Base-by-base conservation (phyloP, 2,888 invertebrate genomes). In the Phaonia tiefii region DNA sequence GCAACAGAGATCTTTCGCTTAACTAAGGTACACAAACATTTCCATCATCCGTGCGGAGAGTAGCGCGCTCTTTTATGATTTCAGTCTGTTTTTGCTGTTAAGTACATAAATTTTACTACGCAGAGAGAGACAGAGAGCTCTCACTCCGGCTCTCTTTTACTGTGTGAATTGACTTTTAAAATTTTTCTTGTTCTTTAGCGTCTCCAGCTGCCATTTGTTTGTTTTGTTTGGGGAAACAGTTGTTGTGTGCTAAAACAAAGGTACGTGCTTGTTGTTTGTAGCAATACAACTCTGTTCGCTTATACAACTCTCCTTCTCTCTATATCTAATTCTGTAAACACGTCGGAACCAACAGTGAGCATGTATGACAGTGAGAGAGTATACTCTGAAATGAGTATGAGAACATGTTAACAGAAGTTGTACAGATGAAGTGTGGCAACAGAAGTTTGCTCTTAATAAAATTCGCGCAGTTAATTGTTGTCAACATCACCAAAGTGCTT, bases 1-100 rank as follows among this genome's bases (percentile, higher is more conserved):
- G 67, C 80, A 80, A 83, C 77, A 83, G 83, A 83, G 76, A 84
- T 83, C 83, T 84, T 83, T 83, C 80, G 80, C 83, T 83, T 82
- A 84, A 84, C 84, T 84, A 83, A 79, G 69, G 73, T 74, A 49
- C 75, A 63, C 80, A 66, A 72, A 73, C 71, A 75, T 71, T 67
- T 74, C 60, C 63, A 70, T 63, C 31, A 69, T 60, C 54, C 20
- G 42, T 56, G 54, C 49, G 46, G 70, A 79, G 77, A 72, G 77
- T 26, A n/a, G 44, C 11, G 39, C 69, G 51, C 51, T 70, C 67
- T 67, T 56, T 46, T 49, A 54, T 75, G 42, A 58, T 58, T 75
- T 10, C 20, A 39, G 11, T 71, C 39, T 31, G 20, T 20, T 20
- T 51, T 56, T 3, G 46, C 60, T 46, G 22, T 69, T 42, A 72